phyloP scores from a whole-genome alignment of 1,140 invertebrate genomes.

The Sminthurinus signatus region DNA sequence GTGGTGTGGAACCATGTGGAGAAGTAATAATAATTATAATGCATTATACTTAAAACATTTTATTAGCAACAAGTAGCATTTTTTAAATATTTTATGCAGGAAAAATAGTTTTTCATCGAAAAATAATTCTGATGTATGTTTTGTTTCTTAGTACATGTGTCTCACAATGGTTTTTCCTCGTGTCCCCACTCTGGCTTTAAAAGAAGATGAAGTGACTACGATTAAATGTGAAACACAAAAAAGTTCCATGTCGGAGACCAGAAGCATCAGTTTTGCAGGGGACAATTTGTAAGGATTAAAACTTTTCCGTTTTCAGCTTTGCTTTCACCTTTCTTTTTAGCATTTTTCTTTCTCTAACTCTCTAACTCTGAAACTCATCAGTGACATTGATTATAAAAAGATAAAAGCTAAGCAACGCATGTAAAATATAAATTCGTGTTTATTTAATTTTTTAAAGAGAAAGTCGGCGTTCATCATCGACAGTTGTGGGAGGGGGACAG shows the following conservation, averaged over 20 bases:
- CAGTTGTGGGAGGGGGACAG: constrained; percentile 37
- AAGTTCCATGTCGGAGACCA: constrained; percentile 29
- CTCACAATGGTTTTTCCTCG: constrained; percentile 39
- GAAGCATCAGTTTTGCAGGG: constrained; percentile 35
- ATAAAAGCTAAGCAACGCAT: too few relatives aligned
- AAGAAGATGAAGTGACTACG: constrained; percentile 40
- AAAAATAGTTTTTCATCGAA: neutral
- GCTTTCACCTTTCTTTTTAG: too few relatives aligned
- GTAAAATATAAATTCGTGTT: too few relatives aligned
- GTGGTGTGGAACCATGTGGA: constrained; percentile 39
- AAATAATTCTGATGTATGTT: too few relatives aligned
- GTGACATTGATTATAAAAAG: too few relatives aligned
- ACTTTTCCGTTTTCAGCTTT: too few relatives aligned
- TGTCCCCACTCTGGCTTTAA: constrained; percentile 35
- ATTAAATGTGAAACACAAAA: constrained; percentile 39
- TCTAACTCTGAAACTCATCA: too few relatives aligned
- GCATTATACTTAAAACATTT: neutral
- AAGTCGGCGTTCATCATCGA: constrained; percentile 30
- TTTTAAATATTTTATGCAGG: constrained; percentile 8
- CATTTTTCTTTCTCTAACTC: too few relatives aligned
- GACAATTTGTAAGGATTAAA: constrained; percentile 30
- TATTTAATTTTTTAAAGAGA: constrained; percentile 20
- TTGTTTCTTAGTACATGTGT: constrained; percentile 25
- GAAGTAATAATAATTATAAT: constrained; percentile 19
- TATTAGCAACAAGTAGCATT: too few relatives aligned